Base-by-base conservation (phyloP, 2,113 vertebrate species). In the Gracilinanus agilis region DNA sequence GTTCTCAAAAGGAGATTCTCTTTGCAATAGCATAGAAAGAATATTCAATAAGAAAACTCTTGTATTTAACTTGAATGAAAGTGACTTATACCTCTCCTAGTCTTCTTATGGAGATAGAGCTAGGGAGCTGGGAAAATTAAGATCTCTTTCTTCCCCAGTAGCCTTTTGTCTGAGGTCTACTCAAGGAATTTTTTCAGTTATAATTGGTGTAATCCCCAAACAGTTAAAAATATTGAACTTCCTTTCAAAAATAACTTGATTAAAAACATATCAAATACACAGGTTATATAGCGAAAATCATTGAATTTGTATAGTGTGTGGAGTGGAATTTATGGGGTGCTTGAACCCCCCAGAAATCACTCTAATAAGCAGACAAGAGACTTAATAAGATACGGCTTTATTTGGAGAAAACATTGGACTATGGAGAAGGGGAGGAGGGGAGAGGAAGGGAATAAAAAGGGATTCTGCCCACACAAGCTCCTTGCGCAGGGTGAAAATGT, bases 1-100 rank as follows among this genome's bases (percentile, higher is more conserved):
- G 40, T 40, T 2, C n/a, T 40, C n/a, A 40, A 83, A 67, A 40
- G 34, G 11, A 75, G 19, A n/a, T 40, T 83, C 40, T 6, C n/a
- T 40, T 83, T 23, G 7, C 19, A 16, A 40, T 40, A 40, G 16
- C 6, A 23, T 83, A 40, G 7, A 34, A 61, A 29, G 27, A 29
- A 29, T 61, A 11, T 61, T 29, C 27, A 61, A 61, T 29, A 11
- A 61, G 25, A 9, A 34, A 67, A 67, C 11, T 2, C 11, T 0
- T 34, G 27, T 4, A 34, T 6, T n/a, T 75, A n/a, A n/a, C 4
- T 23, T 83, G 16, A 19, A 40, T 40, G 34, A 75, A 75, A 75
- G 5, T 40, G 1, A n/a, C 61, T 12, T 1, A 83, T 6, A 0
- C 19, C 1, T 83, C n/a, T n/a, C 7, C 19, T 40, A 34, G n/a